Base-by-base conservation (phyloP, 2,113 vertebrate species). In the Dryoscopus gambensis region DNA sequence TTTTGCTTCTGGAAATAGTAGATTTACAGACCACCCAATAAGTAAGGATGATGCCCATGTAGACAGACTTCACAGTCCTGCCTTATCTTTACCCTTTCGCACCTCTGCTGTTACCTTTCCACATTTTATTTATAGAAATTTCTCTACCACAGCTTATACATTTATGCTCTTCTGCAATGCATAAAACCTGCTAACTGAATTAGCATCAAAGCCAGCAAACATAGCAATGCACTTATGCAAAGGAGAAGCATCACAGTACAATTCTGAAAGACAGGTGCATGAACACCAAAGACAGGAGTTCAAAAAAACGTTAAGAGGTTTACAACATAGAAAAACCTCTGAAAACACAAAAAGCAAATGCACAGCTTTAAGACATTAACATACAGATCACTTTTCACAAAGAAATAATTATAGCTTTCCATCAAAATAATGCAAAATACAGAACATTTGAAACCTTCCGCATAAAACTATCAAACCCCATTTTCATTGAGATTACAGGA, bases 1-100 rank as follows among this genome's bases (percentile, higher is more conserved):
- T 81, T 28, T 24, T 44, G 46, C 24, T 64, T 40, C 59, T 53
- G 37, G n/a, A 70, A 70, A 37, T 24, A 69, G 1, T 3, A 28
- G 0, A 2, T 37, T 70, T 87, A 60, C 24, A 70, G 28, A 49
- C 17, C n/a, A 55, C 52, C 37, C 46, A 37, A 22, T 5, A 33
- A 3, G 3, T 40, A 75, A 3, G 65, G 44, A 65, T 44, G 28
- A 39, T 37, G 55, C 5, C n/a, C 23, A 74, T 1, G 0, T 0
- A 59, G 35, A 63, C 24, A 52, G 31, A 49, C 42, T 52, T 33
- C 7, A 6, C 65, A 78, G 50, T 17, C 47, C 65, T 91, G 46
- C 25, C 52, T 87, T 31, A 19, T 35, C 62, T 79, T 84, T 22
- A 57, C 20, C 20, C 28, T 33, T 81, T 84, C 57, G 74, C 64